Conservation (phyloP, 2,888 invertebrate species). For the Agapostemon virescens region DNA sequence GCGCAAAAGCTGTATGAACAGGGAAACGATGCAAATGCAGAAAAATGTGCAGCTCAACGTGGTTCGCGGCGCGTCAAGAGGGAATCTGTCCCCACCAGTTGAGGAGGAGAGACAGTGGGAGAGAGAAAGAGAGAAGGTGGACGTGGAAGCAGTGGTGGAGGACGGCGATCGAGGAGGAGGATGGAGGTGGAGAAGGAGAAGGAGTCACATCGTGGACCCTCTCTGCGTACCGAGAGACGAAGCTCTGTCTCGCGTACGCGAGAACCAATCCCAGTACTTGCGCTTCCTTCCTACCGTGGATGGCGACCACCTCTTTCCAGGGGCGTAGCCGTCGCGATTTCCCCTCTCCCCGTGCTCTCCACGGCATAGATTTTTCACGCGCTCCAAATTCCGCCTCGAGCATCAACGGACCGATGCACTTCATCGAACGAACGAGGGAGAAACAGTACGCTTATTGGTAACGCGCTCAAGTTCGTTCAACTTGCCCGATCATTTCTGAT, state of each 20-base stretch:
- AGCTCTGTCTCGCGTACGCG: constrained; percentile 74
- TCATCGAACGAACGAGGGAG: constrained; percentile 59
- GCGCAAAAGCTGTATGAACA: constrained; percentile 39
- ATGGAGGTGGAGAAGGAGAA: constrained; percentile 59
- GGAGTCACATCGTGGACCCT: constrained; percentile 71
- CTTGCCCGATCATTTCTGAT: constrained; percentile 13
- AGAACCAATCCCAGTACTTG: constrained; percentile 78
- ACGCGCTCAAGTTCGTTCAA: constrained; percentile 54
- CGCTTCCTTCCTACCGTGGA: constrained; percentile 78
- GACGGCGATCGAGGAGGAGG: constrained; percentile 52
- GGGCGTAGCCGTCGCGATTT: constrained; percentile 75
- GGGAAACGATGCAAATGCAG: constrained; percentile 65
- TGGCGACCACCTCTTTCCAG: constrained; percentile 78
- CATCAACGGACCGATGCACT: constrained; percentile 45
- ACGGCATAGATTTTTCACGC: constrained; percentile 73
- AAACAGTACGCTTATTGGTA: constrained; percentile 48
- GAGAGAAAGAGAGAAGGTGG: constrained; percentile 51
- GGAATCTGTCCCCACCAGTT: constrained; percentile 72
- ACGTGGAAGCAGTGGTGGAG: constrained; percentile 51
- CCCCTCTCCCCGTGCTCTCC: constrained; percentile 57
- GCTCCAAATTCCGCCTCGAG: constrained; percentile 68
- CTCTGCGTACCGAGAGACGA: constrained; percentile 71
- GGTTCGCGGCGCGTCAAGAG: constrained; percentile 70
- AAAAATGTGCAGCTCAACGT: constrained; percentile 48
- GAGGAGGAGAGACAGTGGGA: constrained; percentile 44